phyloP scores from a whole-genome alignment of 2,113 vertebrate genomes.

The Dunckerocampus dactyliophorus region DNA sequence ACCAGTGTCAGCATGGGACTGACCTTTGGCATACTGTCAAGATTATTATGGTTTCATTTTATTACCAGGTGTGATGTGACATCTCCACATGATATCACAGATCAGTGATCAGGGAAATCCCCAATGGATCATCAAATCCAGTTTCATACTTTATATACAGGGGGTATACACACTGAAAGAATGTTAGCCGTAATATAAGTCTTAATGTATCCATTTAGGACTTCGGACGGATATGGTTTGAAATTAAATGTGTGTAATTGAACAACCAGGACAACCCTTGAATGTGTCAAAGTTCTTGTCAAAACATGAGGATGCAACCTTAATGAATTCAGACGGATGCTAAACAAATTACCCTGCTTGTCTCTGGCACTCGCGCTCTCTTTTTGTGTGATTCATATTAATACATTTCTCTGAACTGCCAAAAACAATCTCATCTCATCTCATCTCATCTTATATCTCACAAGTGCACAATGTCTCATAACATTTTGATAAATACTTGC shows the following conservation, averaged over 20 bases:
- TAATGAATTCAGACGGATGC: too few species aligned
- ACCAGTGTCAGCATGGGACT: slow-evolving; percentile 5
- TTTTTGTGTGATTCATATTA: too few species aligned
- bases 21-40: slow-evolving; percentile 36
- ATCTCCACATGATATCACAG: slow-evolving; percentile 22
- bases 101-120: slow-evolving; percentile 17
- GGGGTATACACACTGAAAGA: slow-evolving; percentile 3
- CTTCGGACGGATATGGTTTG: slow-evolving; percentile 2
- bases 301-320: too few species aligned
- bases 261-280: not conserved
- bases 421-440: too few species aligned
- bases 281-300: too few species aligned
- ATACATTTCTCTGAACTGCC: too few species aligned
- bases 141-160: slow-evolving; percentile 4
- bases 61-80: slow-evolving; percentile 10
- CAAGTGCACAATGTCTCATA: too few species aligned
- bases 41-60: slow-evolving; percentile 11
- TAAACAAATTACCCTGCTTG: too few species aligned
- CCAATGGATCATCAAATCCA: slow-evolving; percentile 28
- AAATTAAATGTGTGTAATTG: not conserved
- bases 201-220: not conserved
- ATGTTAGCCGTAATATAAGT: slow-evolving; percentile 9
- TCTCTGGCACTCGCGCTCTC: too few species aligned
- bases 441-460: too few species aligned
- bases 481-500: too few species aligned